Evolutionary conservation across 2,113 vertebrate species (phyloP).

Genomic region (Myotis brandtii): DNA sequence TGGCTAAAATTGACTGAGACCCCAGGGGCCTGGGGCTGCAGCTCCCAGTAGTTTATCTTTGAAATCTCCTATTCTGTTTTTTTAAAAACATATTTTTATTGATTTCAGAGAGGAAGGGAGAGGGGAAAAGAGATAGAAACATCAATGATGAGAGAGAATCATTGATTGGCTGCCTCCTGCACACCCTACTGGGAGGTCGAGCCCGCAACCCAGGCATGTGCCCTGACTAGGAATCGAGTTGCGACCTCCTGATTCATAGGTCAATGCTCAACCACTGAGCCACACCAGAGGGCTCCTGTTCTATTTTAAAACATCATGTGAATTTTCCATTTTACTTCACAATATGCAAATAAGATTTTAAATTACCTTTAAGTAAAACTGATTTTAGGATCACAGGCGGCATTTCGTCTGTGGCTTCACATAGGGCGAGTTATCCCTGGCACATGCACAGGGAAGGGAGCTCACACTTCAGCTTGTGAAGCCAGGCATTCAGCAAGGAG

Average conservation of each 20-base stretch:
- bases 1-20: neutral
- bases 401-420: conserved; percentile 3
- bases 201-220: too few relatives aligned
- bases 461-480: neutral
- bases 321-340: neutral
- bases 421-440: neutral
- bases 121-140: too few relatives aligned
- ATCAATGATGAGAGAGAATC: too few relatives aligned
- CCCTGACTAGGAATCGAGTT: too few relatives aligned
- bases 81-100: too few relatives aligned
- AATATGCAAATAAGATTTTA: conserved; percentile 47
- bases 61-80: neutral
- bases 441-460: neutral
- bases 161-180: too few relatives aligned
- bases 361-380: conserved; percentile 38
- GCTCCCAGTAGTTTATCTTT: neutral
- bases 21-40: neutral
- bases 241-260: too few relatives aligned
- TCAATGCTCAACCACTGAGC: too few relatives aligned
- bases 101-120: too few relatives aligned
- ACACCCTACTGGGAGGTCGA: too few relatives aligned
- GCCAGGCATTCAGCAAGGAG: neutral
- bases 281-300: neutral
- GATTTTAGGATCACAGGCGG: neutral
- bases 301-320: neutral